Base-by-base conservation (phyloP, 2,113 vertebrate genomes). In the Lampris megalopsis region DNA sequence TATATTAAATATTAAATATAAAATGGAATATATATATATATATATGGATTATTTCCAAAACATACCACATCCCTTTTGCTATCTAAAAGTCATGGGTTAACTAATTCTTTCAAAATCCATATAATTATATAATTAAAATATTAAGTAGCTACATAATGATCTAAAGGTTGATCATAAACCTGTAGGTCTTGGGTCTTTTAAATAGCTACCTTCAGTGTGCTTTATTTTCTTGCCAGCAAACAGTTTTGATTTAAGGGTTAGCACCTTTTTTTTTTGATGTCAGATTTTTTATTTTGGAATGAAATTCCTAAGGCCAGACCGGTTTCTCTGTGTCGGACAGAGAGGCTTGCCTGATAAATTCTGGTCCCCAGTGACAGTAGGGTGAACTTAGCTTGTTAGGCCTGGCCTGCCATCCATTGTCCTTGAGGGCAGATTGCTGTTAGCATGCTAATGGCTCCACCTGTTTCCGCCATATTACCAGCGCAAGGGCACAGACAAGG, bases 371-470 rank as follows among this genome's bases (percentile, higher is more conserved):
- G 82, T 80, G 81, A 87, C 83, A 86, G 72, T 76, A 76, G 62
- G 72, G 59, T 86, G 87, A 86, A 87, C 83, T 63, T 58, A 74
- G 88, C 87, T 90, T 85, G 88, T 91, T 90, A 91, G 85, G 83
- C 83, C 85, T 77, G 82, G 84, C 83, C 67, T 75, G 85, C 77
- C 87, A 86, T 54, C 68, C 83, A 75, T 90, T 86, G 86, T 90
- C 89, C 91, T 93, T 90, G 90, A 92, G 88, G 92, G 87, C 87
- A 84, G 79, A 86, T 81, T 52, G 45, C 87, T 88, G 86, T 90
- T 91, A 93, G 91, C 89, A 91, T 93, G 88, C 92, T 91, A 91
- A 92, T 92, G 74, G 82, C 58, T 79, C 85, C 89, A 91, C 91
- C 86, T 90, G 91, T 91, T 91, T 85, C 85, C 82, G 82, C 79